Evolutionary conservation across 2,888 invertebrate genomes (phyloP), one percentile per base, ranked within the genome.

Genomic region (Archips crataeganus): DNA sequence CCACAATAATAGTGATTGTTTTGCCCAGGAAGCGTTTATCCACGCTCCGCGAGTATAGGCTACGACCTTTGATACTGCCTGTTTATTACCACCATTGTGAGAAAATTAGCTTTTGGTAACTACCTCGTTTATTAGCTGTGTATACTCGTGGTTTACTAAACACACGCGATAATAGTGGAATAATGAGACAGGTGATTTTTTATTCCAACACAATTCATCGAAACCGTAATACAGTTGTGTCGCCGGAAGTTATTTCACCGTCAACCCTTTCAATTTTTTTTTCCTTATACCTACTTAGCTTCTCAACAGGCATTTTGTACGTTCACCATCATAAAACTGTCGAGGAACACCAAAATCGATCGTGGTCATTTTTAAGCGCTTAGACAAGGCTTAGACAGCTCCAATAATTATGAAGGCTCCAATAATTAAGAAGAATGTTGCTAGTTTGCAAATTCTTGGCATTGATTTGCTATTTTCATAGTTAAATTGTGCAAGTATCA

Each of bases 1-100:
- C 82, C 77, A 86, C 85, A 87, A 93, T 91, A 89, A 88, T 88
- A 79, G 85, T 86, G 84, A 94, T 94, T 94, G 94, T 94, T 89
- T 89, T 75, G 82, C 79, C 84, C 93, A 92, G 94, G 94, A 94
- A 93, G 79, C 86, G 82, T 86, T 91, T 94, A 88, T 90, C 87
- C 83, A 93, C 93, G 93, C 85, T 87, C 81, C 79, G 79, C 80
- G 81, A 84, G 81, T 83, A 83, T 86, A 85, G 83, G 83, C 81
- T 81, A 82, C 84, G 82, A 83, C 85, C 84, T 85, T 84, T 79
- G 79, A 78, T 79, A 82, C 81, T 81, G 82, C 83, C 82, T 84
- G 80, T 84, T 80, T 82, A 80, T 75, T 75, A 66, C 67, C 74
- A 75, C 74, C 71, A 76, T 75, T 70, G 74, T 75, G 76, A 71